Conservation (phyloP, 2,113 vertebrate species). For the Pelusios castaneus region DNA sequence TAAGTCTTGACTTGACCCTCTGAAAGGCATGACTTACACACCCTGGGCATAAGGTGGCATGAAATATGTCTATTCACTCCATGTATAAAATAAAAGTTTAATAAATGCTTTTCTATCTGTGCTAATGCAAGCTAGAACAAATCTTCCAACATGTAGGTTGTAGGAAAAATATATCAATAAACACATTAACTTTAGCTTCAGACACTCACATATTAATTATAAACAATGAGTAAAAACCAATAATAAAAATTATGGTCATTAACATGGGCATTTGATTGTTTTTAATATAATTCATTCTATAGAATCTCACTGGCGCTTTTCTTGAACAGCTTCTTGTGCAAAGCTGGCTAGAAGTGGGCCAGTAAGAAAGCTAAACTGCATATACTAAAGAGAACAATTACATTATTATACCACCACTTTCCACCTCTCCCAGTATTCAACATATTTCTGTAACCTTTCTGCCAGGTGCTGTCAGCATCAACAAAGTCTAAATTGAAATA, state of each 20-base stretch:
- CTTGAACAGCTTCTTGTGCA: background rate
- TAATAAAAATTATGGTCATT: background rate
- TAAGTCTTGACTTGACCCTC: background rate
- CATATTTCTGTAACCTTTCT: background rate
- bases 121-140: background rate
- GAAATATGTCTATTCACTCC: background rate
- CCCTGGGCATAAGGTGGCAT: background rate
- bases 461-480: background rate
- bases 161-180: background rate
- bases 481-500: background rate
- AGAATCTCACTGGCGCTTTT: background rate
- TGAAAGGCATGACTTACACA: background rate
- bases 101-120: background rate
- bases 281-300: background rate
- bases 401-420: background rate
- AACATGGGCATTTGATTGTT: background rate
- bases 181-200: background rate
- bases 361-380: background rate
- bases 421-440: background rate
- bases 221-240: background rate
- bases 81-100: background rate
- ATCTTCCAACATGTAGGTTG: background rate
- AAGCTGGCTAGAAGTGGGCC: background rate
- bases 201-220: background rate
- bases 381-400: background rate